phyloP scores from a whole-genome alignment of 2,113 vertebrate species.

The Talpa occidentalis region DNA sequence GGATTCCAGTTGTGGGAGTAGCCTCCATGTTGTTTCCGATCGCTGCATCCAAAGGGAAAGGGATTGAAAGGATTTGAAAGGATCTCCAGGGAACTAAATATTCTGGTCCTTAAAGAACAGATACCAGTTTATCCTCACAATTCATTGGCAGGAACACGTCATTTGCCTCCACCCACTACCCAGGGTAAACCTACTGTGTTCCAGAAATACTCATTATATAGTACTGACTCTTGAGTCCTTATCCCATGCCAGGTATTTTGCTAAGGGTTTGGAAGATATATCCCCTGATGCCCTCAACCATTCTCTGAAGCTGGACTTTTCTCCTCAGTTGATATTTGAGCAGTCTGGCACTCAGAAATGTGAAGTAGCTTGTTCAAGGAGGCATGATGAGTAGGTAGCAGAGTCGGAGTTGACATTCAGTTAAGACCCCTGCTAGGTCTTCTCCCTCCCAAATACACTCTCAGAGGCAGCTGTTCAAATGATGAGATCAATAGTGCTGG shows the following conservation, averaged over 20 bases:
- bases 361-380: background rate
- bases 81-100: background rate
- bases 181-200: background rate
- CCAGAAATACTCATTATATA: background rate
- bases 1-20: background rate
- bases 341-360: background rate
- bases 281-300: background rate
- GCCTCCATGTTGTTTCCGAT: background rate
- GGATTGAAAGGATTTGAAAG: background rate
- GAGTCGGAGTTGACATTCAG: background rate
- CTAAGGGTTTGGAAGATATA: background rate
- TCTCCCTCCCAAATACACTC: background rate
- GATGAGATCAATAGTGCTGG: background rate
- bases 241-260: background rate
- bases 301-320: background rate
- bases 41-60: background rate
- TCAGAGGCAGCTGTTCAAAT: background rate
- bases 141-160: background rate
- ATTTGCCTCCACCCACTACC: background rate
- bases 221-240: background rate
- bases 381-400: background rate
- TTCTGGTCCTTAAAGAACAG: background rate
- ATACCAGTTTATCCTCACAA: background rate
- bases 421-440: background rate
- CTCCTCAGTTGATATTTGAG: constrained; percentile 10